These are phyloP conservation scores for Gymnopithys bicolor DNA, from an alignment of 2,797 vertebrate genomes.

Conservation along the genomic window DNA sequence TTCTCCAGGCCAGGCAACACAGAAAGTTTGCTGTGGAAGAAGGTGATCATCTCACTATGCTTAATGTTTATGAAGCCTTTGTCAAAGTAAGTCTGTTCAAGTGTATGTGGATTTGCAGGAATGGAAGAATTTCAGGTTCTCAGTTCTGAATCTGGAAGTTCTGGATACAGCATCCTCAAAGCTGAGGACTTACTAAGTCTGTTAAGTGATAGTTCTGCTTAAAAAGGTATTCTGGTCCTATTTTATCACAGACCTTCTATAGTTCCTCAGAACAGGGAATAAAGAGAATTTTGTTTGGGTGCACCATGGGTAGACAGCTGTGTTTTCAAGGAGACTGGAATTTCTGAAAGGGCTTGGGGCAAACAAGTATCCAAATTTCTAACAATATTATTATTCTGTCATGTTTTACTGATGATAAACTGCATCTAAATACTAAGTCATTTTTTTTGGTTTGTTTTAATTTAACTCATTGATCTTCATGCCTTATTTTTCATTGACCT, in stretches of 20 bases:
- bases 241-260: not conserved
- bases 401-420: not conserved
- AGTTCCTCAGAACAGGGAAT: not conserved
- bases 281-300: not conserved
- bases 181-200: not conserved
- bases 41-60: slow-evolving; percentile 98
- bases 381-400: not conserved
- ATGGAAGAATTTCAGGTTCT: not conserved
- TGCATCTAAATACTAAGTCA: not conserved
- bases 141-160: not conserved
- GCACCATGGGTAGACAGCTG: not conserved
- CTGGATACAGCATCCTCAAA: not conserved
- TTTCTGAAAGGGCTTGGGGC: not conserved
- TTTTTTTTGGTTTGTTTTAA: not conserved
- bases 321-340: not conserved
- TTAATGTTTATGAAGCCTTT: slow-evolving; percentile 97
- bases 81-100: slow-evolving; percentile 85
- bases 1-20: slow-evolving; percentile 88
- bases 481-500: not conserved
- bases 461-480: not conserved
- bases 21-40: slow-evolving; percentile 98
- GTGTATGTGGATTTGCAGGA: not conserved
- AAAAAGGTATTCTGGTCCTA: not conserved
- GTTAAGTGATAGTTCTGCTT: not conserved
- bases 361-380: not conserved